These are phyloP conservation scores for Scyliorhinus canicula DNA, from an alignment of 2,797 vertebrate species.

Conservation along the genomic window DNA sequence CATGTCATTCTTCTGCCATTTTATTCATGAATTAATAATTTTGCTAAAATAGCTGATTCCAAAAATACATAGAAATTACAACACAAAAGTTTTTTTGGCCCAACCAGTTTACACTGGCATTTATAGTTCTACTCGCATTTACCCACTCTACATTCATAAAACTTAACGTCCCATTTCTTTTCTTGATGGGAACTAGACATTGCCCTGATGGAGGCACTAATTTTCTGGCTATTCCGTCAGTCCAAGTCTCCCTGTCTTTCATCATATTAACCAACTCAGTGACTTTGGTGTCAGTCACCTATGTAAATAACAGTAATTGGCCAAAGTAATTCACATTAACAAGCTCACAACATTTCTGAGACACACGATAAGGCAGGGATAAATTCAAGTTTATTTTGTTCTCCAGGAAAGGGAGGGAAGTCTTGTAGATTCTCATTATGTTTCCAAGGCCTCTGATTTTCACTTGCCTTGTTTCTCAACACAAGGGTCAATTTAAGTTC, in stretches of 20 bases:
- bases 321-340: background rate
- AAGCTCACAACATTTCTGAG: background rate
- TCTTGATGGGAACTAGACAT: background rate
- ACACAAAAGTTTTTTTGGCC: background rate
- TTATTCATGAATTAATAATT: background rate
- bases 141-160: background rate
- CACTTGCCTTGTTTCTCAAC: background rate
- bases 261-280: background rate
- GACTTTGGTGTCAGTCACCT: background rate
- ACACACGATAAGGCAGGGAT: background rate
- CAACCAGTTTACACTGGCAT: background rate
- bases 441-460: background rate
- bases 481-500: background rate
- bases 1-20: background rate
- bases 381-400: background rate
- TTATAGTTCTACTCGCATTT: background rate
- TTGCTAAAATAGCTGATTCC: background rate
- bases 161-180: background rate
- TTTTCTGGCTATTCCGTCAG: background rate
- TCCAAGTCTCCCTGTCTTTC: background rate
- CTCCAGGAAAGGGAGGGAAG: background rate
- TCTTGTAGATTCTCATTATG: background rate
- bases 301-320: background rate
- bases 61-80: background rate
- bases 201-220: background rate